A percentile compares a stretch with the other conserved stretches of the same genome.
These are phyloP conservation scores for Amiota minor DNA, from an alignment of 2,888 invertebrate genomes.

Conservation along the genomic window DNA sequence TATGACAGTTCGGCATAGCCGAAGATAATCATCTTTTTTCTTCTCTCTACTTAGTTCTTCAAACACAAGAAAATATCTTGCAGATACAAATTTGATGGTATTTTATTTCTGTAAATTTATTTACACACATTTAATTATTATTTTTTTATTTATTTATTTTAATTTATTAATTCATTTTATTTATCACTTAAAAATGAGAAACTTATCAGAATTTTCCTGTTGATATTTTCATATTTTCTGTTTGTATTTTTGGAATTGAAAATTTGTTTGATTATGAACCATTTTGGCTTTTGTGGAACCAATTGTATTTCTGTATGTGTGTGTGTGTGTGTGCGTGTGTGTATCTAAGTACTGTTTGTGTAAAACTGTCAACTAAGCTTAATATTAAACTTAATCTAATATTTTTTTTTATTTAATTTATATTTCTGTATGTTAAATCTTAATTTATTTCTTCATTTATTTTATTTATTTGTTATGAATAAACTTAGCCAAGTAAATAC, in stretches of 20 bases:
- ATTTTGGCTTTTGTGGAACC: slow-evolving; percentile 13
- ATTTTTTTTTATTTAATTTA: background rate
- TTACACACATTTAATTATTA: slow-evolving; percentile 4
- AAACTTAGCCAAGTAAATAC: slow-evolving; percentile 46
- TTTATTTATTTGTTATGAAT: slow-evolving; percentile 9
- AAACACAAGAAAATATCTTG: background rate
- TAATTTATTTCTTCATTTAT: background rate
- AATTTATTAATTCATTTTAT: background rate
- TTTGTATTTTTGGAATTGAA: slow-evolving; percentile 1
- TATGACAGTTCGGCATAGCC: too few species aligned
- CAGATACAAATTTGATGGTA: background rate
- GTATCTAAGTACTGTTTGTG: background rate
- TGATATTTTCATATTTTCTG: background rate
- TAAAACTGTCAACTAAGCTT: slow-evolving; percentile 7
- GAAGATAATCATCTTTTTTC: too few species aligned
- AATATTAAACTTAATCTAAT: slow-evolving; percentile 1
- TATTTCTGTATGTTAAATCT: background rate
- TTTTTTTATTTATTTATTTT: background rate
- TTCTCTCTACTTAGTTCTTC: background rate
- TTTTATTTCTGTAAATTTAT: background rate
- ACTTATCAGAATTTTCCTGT: background rate
- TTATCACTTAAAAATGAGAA: background rate
- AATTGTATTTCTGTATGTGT: background rate
- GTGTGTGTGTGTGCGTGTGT: slow-evolving; percentile 7
- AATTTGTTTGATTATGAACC: slow-evolving; percentile 23